Evolutionary conservation across 2,888 invertebrate genomes (phyloP), one percentile per base, ranked within the genome.

Genomic region (Bombylius major): DNA sequence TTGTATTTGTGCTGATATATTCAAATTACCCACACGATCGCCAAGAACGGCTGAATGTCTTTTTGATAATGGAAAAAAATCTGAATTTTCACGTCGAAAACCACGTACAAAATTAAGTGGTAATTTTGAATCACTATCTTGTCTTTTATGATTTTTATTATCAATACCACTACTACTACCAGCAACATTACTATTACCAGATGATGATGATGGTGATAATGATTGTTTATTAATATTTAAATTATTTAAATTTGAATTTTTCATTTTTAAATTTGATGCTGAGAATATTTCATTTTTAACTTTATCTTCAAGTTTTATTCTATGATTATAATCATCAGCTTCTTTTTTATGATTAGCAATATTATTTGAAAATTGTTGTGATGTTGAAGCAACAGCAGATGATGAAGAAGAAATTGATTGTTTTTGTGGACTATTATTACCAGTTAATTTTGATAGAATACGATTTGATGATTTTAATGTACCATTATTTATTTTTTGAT

Each of bases 31-130:
- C 62, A 63, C 63, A 63, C 76, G 66, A 65, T 76, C 75, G 62
- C 77, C 76, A 65, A 80, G 77, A 66, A 82, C 77, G 23, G 88
- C 89, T 49, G 89, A 89, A 71, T 89, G 88, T 51, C 89, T 77
- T 62, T 86, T 82, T 32, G 84, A 81, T 55, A 86, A 75, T 11
- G 88, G 87, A 69, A 89, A 87, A 66, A 90, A 83, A 70, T 90
- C 89, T 0, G 89, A 89, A 71, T 89, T 88, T 71, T 90, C 89
- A 61, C 90, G 79, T 59, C 89, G 79, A 71, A 90, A 89, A 44
- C 86, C 87, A 63, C 87, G 80, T 62, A 86, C 82, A 73, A 88
- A 87, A 59, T 85, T 79, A 65, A 82, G 82, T 51, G 82, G 79
- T 63, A 87, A 76, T 70, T 82, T 85, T 13, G 81, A 78, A 67